phyloP scores from a whole-genome alignment of 2,888 invertebrate species.

The Dryococelus australis region DNA sequence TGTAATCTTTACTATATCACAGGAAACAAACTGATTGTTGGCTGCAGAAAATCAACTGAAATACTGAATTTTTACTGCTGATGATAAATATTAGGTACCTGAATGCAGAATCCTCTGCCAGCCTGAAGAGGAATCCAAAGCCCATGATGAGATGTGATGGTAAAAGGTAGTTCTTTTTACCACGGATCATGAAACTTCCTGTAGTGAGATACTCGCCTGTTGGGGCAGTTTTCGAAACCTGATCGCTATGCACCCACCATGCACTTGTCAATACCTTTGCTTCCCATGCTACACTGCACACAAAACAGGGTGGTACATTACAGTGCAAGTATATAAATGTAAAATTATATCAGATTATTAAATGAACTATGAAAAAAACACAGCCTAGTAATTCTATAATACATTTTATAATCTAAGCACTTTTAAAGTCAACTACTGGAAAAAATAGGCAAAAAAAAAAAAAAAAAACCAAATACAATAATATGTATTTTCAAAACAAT shows the following conservation, averaged over 20 bases:
- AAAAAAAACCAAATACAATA: too few relatives aligned
- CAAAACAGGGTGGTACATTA: constrained; percentile 2
- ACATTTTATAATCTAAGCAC: too few relatives aligned
- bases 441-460: too few relatives aligned
- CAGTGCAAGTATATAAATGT: neutral
- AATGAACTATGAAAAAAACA: too few relatives aligned
- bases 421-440: too few relatives aligned
- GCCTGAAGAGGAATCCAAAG: constrained; percentile 87
- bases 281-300: constrained; percentile 93
- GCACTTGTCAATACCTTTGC: constrained; percentile 95
- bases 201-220: constrained; percentile 96
- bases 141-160: constrained; percentile 93
- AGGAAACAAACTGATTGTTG: too few relatives aligned
- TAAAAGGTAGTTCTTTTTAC: constrained; percentile 96
- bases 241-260: constrained; percentile 96
- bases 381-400: too few relatives aligned
- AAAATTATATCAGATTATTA: too few relatives aligned
- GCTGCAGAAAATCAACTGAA: too few relatives aligned
- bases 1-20: too few relatives aligned
- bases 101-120: constrained; percentile 90
- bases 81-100: constrained; percentile 53
- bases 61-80: too few relatives aligned
- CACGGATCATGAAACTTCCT: constrained; percentile 96
- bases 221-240: constrained; percentile 97
- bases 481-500: too few relatives aligned